Conservation (phyloP, 2,797 vertebrate species). For the Bucorvus abyssinicus region DNA sequence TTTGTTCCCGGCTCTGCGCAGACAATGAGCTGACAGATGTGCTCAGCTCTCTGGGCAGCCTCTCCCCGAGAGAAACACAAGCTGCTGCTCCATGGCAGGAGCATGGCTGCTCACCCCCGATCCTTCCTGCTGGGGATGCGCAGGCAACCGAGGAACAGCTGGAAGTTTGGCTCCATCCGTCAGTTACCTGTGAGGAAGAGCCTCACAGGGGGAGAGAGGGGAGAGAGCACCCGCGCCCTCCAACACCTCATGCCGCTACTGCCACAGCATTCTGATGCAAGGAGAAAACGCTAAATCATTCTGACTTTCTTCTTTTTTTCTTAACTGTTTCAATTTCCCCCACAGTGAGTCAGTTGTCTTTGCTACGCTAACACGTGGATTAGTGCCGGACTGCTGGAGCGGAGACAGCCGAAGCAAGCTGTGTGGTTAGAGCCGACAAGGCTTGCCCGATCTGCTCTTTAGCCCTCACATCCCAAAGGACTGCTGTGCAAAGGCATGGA, state of each 20-base stretch:
- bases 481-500: background rate
- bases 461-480: background rate
- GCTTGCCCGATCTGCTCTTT: background rate
- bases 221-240: background rate
- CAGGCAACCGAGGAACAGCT: fast-evolving
- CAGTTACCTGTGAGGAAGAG: background rate
- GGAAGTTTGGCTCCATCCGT: background rate
- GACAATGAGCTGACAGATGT: constrained; percentile 58
- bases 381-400: background rate
- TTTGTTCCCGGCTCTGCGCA: constrained; percentile 1
- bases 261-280: background rate
- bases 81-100: background rate
- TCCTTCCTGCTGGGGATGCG: background rate
- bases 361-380: background rate
- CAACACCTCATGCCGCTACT: background rate
- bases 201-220: background rate
- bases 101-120: no score
- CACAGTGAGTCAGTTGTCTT: background rate
- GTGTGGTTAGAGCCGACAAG: background rate
- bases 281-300: background rate
- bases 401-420: background rate
- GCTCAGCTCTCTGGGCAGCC: background rate
- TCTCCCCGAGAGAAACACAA: background rate
- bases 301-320: background rate
- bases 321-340: background rate